Evolutionary conservation across 2,113 vertebrate genomes (phyloP).

Genomic region (Machaerirhynchus nigripectus): DNA sequence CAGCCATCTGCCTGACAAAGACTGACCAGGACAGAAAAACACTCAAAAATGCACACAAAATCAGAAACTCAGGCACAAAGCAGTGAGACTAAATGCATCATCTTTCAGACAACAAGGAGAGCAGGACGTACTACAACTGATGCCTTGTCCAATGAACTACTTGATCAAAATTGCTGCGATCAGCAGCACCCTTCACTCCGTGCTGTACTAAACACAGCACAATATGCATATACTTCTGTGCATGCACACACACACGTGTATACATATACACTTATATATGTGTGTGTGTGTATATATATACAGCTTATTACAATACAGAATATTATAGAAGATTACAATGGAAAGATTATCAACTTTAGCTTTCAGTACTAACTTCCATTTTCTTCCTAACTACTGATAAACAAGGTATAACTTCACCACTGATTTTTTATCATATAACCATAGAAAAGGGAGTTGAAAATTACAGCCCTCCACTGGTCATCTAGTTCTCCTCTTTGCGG

Average conservation of each 20-base stretch:
- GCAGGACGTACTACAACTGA: fast-evolving
- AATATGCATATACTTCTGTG: not conserved
- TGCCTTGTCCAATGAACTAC: not conserved
- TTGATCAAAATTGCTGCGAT: not conserved
- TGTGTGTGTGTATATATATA: fast-evolving
- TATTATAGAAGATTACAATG: not conserved
- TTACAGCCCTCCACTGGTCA: not conserved
- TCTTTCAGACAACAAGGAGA: not conserved
- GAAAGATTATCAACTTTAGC: not conserved
- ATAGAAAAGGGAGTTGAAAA: not conserved
- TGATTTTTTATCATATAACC: not conserved
- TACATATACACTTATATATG: too few relatives aligned
- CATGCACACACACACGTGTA: not conserved
- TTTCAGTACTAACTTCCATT: not conserved
- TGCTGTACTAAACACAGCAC: not conserved
- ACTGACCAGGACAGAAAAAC: not conserved
- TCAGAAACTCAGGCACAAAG: not conserved
- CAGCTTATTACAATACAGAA: not conserved
- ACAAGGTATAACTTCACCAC: not conserved
- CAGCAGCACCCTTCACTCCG: not conserved
- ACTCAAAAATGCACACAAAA: not conserved
- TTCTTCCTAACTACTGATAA: not conserved
- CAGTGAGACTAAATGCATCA: not conserved
- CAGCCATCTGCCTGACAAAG: not conserved
- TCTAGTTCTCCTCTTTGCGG: not conserved